Evolutionary conservation across 2,113 vertebrate genomes (phyloP).

Genomic region (Indri indri): DNA sequence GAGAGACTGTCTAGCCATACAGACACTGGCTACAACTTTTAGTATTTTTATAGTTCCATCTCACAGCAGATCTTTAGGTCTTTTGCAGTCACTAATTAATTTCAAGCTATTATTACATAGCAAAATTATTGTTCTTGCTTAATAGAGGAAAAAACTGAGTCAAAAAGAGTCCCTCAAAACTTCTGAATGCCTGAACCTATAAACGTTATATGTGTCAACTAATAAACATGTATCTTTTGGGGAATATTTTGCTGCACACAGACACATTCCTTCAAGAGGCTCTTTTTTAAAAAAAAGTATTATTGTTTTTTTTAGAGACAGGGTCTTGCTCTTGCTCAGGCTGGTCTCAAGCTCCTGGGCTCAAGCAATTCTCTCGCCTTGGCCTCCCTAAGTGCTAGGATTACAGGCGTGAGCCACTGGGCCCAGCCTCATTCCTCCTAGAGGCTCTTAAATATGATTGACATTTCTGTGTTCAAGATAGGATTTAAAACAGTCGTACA

Average conservation of each 20-base stretch:
- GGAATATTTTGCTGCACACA: neutral
- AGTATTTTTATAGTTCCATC: neutral
- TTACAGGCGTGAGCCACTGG: too few relatives aligned
- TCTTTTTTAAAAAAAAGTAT: too few relatives aligned
- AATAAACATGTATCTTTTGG: neutral
- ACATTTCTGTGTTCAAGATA: neutral
- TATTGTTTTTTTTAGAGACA: too few relatives aligned
- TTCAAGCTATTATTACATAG: neutral
- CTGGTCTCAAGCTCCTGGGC: too few relatives aligned
- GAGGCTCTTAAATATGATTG: neutral
- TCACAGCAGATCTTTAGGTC: neutral
- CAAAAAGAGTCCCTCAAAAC: neutral
- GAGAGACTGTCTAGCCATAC: neutral
- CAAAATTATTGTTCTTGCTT: neutral
- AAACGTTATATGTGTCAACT: neutral
- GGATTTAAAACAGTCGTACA: neutral
- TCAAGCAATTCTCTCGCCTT: too few relatives aligned
- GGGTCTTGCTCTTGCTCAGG: too few relatives aligned
- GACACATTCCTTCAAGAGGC: neutral
- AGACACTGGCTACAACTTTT: neutral
- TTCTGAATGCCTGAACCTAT: neutral
- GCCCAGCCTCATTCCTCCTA: neutral
- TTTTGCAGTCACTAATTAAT: constrained; percentile 41
- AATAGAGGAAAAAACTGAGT: neutral
- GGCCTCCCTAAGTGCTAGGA: too few relatives aligned